Evolutionary conservation across 2,888 invertebrate genomes (phyloP).

Genomic region (Volucella zonaria): DNA sequence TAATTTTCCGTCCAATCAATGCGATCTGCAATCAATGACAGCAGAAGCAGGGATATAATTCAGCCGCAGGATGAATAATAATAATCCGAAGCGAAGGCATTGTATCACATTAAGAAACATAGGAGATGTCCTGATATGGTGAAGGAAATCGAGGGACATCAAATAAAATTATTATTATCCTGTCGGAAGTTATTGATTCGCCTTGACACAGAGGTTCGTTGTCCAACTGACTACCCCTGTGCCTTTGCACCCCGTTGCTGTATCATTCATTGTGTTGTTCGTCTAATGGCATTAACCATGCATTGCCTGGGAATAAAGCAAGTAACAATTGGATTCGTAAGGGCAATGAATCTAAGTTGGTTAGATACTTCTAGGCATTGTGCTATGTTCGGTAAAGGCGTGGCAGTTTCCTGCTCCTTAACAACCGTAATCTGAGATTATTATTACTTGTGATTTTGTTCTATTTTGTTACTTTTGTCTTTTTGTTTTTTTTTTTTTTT

Average conservation of each 20-base stretch:
- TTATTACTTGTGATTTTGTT: conserved; percentile 31
- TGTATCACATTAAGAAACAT: not conserved
- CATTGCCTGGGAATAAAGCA: conserved; percentile 7
- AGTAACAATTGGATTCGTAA: conserved; percentile 33
- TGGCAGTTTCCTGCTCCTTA: conserved; percentile 6
- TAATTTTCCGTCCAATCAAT: conserved; percentile 30
- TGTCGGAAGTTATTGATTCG: conserved; percentile 57
- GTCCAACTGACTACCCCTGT: conserved; percentile 27
- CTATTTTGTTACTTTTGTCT: not conserved
- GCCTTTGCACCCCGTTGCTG: too few species aligned
- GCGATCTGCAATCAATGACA: conserved; percentile 41
- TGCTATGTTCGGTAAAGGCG: not conserved
- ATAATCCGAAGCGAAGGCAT: not conserved
- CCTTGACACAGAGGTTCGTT: conserved; percentile 36
- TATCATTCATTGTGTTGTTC: conserved; percentile 4
- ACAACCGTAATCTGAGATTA: conserved; percentile 35
- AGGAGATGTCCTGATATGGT: not conserved
- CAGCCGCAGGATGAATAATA: conserved; percentile 6
- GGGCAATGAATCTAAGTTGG: conserved; percentile 1
- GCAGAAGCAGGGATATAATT: conserved; percentile 3
- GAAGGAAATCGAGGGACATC: conserved; percentile 24
- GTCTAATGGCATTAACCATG: conserved; percentile 18
- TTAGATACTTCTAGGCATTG: too few species aligned
- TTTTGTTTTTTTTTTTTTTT: not conserved
- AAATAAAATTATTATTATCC: conserved; percentile 62